Percentiles rank a stretch among this genome's conserved stretches.
Evolutionary conservation across 1,140 invertebrate species (phyloP).

Genomic region (Drosophila bipectinata): DNA sequence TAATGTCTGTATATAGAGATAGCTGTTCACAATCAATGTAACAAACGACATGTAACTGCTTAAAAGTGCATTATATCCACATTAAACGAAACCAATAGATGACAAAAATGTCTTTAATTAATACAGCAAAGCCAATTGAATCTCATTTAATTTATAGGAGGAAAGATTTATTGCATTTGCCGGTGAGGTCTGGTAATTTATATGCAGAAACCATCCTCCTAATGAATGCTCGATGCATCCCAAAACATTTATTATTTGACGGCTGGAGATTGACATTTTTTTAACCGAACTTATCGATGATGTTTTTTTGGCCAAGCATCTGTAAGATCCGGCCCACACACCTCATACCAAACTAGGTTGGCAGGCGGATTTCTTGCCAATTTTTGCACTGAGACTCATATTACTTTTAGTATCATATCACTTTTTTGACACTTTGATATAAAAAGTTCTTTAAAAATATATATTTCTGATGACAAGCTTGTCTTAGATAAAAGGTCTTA

Average conservation of each 20-base stretch:
- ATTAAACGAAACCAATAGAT: slow-evolving; percentile 47
- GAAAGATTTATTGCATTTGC: slow-evolving; percentile 22
- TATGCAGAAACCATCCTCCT: slow-evolving; percentile 10
- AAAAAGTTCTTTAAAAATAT: slow-evolving; percentile 1
- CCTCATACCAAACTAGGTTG: slow-evolving; percentile 26
- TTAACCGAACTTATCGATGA: not conserved
- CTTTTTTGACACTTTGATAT: slow-evolving; percentile 6
- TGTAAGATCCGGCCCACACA: slow-evolving; percentile 30
- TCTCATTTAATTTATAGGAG: slow-evolving; percentile 14
- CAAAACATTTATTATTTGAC: slow-evolving; percentile 13
- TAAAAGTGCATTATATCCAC: slow-evolving; percentile 47
- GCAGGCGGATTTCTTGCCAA: slow-evolving; percentile 24
- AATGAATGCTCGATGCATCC: slow-evolving; percentile 20
- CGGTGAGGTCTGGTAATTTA: slow-evolving; percentile 11
- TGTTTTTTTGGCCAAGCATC: slow-evolving; percentile 28
- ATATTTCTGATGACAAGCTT: slow-evolving; percentile 11
- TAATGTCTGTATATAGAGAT: slow-evolving; percentile 64
- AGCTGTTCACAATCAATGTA: slow-evolving; percentile 76
- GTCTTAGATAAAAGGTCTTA: slow-evolving; percentile 5
- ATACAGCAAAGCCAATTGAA: not conserved
- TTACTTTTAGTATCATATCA: not conserved
- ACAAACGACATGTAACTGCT: slow-evolving; percentile 73
- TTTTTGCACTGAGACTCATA: not conserved
- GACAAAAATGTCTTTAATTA: not conserved
- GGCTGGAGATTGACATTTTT: slow-evolving; percentile 17